These are phyloP conservation scores for Helarctos malayanus DNA, from an alignment of 2,797 vertebrate genomes.

Conservation along the genomic window DNA sequence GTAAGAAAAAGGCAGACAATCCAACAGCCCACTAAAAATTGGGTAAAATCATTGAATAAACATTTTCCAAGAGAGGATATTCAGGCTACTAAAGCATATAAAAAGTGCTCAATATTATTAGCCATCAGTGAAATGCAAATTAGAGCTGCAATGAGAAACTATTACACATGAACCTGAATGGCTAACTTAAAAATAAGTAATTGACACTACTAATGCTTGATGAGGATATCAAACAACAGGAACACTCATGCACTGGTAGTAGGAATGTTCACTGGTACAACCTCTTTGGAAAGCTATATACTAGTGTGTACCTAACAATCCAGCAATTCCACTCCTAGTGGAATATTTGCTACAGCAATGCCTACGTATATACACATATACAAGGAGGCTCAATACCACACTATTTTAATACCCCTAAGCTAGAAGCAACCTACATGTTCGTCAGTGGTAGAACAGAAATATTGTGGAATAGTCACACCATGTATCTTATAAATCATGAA, in stretches of 20 bases:
- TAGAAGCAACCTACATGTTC: not conserved
- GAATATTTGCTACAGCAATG: not conserved
- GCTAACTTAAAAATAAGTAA: not conserved
- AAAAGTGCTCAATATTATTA: not conserved
- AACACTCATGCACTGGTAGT: not conserved
- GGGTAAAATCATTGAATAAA: not conserved
- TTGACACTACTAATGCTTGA: not conserved
- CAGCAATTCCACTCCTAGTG: not conserved
- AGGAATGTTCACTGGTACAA: not conserved
- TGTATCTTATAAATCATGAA: not conserved
- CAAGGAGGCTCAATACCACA: not conserved
- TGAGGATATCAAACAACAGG: not conserved
- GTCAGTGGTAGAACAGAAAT: not conserved
- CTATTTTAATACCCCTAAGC: not conserved
- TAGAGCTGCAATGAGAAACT: not conserved
- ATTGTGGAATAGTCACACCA: not conserved
- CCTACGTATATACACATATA: not conserved
- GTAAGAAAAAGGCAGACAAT: not conserved
- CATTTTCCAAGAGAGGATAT: not conserved
- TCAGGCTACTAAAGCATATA: not conserved
- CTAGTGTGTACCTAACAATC: not conserved
- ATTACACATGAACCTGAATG: not conserved
- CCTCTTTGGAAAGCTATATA: not conserved
- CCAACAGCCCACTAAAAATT: not conserved
- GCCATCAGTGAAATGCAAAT: not conserved